phyloP scores from a whole-genome alignment of 2,113 vertebrate species.

The Mormyrus iriodes region DNA sequence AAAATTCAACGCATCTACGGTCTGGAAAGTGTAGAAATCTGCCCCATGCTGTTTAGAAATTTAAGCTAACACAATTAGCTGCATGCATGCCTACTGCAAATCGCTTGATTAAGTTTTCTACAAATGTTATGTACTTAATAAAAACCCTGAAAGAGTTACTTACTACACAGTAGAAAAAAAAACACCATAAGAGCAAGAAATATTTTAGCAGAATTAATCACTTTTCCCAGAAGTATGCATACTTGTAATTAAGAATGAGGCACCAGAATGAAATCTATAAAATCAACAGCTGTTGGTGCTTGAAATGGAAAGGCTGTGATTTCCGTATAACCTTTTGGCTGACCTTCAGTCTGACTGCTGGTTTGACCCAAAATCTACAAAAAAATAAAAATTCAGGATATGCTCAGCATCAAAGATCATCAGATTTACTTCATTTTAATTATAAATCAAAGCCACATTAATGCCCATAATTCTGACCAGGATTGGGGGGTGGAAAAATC shows the following conservation, averaged over 20 bases:
- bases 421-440: not conserved
- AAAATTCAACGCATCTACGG: not conserved
- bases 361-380: too few species aligned
- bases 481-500: too few species aligned
- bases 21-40: not conserved
- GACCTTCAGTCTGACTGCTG: too few species aligned
- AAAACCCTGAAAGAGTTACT: slow-evolving; percentile 22
- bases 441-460: not conserved
- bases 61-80: slow-evolving; percentile 5
- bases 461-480: not conserved
- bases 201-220: not conserved
- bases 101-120: slow-evolving; percentile 36
- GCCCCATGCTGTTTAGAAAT: not conserved
- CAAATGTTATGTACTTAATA: slow-evolving; percentile 25
- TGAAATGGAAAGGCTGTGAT: not conserved
- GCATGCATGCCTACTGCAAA: not conserved
- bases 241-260: slow-evolving; percentile 9
- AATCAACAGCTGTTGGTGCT: not conserved
- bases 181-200: not conserved
- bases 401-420: not conserved
- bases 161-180: slow-evolving; percentile 18
- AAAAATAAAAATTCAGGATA: too few species aligned
- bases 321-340: not conserved
- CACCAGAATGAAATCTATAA: not conserved
- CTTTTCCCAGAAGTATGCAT: not conserved